Percentiles rank a stretch among this genome's conserved stretches.
Conservation (phyloP, 2,888 invertebrate genomes). For the Neoitamus cyanurus region DNA sequence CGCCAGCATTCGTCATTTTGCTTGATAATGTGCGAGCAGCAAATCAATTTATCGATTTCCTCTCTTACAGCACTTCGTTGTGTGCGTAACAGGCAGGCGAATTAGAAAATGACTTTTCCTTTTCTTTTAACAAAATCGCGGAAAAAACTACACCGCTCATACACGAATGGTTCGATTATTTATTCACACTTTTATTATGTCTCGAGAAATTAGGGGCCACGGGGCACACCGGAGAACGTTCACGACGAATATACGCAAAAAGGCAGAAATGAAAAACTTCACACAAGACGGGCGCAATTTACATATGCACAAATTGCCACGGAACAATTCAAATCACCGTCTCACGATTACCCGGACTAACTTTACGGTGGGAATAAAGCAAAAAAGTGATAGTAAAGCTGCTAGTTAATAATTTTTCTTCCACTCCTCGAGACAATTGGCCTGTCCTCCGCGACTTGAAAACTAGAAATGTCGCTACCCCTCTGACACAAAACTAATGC, state of each 20-base stretch:
- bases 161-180: neutral
- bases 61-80: neutral
- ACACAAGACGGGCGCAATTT: neutral
- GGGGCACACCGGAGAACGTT: neutral
- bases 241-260: constrained; percentile 11
- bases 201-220: neutral
- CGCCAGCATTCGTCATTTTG: constrained; percentile 64
- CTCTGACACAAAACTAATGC: neutral
- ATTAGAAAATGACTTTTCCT: constrained; percentile 17
- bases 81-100: neutral
- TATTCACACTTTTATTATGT: neutral
- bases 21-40: neutral
- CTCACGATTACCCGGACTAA: neutral
- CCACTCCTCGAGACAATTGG: neutral
- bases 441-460: constrained; percentile 20
- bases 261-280: neutral
- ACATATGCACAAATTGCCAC: neutral
- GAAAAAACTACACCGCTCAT: neutral
- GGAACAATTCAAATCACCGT: neutral
- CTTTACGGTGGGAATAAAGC: neutral
- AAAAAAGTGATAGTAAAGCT: neutral
- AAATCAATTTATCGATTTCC: constrained; percentile 42
- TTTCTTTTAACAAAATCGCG: neutral
- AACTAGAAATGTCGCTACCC: constrained; percentile 22
- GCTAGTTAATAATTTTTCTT: neutral